Conservation (phyloP, 2,888 invertebrate species). For the Apodemia mormo region DNA sequence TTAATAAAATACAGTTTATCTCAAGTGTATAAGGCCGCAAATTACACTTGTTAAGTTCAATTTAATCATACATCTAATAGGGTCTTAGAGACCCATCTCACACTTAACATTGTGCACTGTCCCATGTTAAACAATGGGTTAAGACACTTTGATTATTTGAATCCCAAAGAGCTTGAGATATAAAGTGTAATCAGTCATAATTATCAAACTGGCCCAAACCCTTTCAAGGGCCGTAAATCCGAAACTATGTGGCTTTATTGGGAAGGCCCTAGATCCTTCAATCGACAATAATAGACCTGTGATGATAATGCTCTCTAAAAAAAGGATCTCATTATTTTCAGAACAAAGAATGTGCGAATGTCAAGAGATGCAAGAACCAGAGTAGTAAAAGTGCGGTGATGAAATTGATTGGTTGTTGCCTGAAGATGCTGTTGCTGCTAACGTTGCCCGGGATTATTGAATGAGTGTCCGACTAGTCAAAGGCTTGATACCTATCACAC, state of each 20-base stretch:
- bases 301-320: no score
- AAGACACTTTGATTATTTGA: conserved; percentile 6
- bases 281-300: neutral
- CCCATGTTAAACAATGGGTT: neutral
- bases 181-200: neutral
- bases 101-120: conserved; percentile 10
- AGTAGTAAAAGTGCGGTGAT: no score
- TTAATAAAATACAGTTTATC: neutral
- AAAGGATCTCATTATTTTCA: no score
- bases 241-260: neutral
- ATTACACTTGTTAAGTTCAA: neutral
- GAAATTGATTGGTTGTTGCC: no score
- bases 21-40: neutral
- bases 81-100: neutral
- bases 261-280: neutral
- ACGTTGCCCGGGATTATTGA: no score
- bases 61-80: neutral
- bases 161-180: neutral
- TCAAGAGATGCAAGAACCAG: no score
- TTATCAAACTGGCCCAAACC: neutral
- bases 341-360: no score
- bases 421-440: no score
- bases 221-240: neutral
- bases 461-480: no score
- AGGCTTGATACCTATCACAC: no score